These are phyloP conservation scores for Acanthurus lineatus DNA, from an alignment of 2,797 vertebrate species.

Conservation along the genomic window DNA sequence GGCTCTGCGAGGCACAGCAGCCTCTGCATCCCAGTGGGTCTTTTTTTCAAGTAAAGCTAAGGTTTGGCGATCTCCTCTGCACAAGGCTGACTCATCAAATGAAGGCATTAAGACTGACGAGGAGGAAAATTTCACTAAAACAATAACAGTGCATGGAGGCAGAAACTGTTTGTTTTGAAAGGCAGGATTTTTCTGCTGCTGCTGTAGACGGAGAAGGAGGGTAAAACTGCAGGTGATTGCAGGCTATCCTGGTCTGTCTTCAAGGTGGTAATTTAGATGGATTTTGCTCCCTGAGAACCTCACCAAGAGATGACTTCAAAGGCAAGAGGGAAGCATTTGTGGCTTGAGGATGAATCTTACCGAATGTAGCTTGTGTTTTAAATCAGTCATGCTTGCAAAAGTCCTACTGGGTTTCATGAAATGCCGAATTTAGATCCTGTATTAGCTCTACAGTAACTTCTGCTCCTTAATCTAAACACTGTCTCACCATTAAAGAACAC, in stretches of 20 bases:
- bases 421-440: conserved; percentile 34
- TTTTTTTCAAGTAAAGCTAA: conserved; percentile 28
- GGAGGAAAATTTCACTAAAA: conserved; percentile 52
- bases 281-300: conserved; percentile 53
- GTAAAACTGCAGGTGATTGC: conserved; percentile 59
- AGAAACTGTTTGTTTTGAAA: conserved; percentile 37
- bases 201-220: conserved; percentile 12
- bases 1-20: conserved; percentile 26
- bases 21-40: conserved; percentile 38
- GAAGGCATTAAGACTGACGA: conserved; percentile 35
- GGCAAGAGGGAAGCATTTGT: conserved; percentile 44
- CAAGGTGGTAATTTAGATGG: conserved; percentile 64
- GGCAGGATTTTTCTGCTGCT: conserved; percentile 24
- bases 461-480: conserved; percentile 5
- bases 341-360: conserved; percentile 51
- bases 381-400: conserved; percentile 38
- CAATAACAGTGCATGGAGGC: conserved; percentile 47
- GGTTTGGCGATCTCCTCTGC: conserved; percentile 48
- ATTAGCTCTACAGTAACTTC: conserved; percentile 18
- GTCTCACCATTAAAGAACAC: conserved; percentile 6
- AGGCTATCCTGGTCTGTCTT: conserved; percentile 42
- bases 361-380: conserved; percentile 48
- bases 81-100: conserved; percentile 69
- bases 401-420: conserved; percentile 39
- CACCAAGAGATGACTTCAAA: conserved; percentile 65